These are phyloP conservation scores for Ephialtes manifestator DNA, from an alignment of 2,888 invertebrate genomes.

Conservation along the genomic window DNA sequence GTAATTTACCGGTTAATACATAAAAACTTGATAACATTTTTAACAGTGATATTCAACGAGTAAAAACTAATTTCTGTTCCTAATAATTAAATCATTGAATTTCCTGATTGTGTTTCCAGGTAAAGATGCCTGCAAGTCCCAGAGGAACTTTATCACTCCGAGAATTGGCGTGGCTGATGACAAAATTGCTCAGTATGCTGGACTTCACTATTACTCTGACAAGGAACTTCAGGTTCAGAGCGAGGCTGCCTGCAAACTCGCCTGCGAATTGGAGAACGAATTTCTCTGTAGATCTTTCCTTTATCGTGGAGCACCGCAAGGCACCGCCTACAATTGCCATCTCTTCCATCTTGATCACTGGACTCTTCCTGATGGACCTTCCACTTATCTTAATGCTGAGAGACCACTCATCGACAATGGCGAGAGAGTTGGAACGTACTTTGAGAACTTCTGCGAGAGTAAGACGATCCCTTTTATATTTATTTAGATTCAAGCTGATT, in stretches of 20 bases:
- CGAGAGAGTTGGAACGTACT: slow-evolving; percentile 95
- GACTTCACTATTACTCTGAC: slow-evolving; percentile 96
- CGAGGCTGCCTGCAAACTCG: slow-evolving; percentile 95
- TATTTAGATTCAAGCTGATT: not conserved
- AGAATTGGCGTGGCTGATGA: slow-evolving; percentile 96
- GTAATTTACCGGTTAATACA: not conserved
- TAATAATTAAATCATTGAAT: not conserved
- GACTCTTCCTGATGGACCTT: slow-evolving; percentile 96
- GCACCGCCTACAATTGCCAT: slow-evolving; percentile 95
- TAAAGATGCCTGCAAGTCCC: slow-evolving; percentile 95
- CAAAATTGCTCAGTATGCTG: slow-evolving; percentile 96
- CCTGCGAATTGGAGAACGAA: slow-evolving; percentile 97
- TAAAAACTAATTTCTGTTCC: not conserved
- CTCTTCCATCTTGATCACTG: slow-evolving; percentile 97
- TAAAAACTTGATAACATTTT: not conserved
- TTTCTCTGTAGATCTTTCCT: slow-evolving; percentile 95
- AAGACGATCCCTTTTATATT: slow-evolving; percentile 82
- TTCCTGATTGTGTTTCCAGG: slow-evolving; percentile 79
- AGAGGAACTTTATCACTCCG: slow-evolving; percentile 92
- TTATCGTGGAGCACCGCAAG: slow-evolving; percentile 90
- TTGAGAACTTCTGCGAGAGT: slow-evolving; percentile 97
- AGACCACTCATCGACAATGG: slow-evolving; percentile 96
- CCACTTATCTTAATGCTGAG: slow-evolving; percentile 95
- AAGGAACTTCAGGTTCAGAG: slow-evolving; percentile 96
- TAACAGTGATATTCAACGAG: not conserved